These are phyloP conservation scores for Horisme vitalbata DNA, from an alignment of 2,888 invertebrate genomes.

Conservation along the genomic window DNA sequence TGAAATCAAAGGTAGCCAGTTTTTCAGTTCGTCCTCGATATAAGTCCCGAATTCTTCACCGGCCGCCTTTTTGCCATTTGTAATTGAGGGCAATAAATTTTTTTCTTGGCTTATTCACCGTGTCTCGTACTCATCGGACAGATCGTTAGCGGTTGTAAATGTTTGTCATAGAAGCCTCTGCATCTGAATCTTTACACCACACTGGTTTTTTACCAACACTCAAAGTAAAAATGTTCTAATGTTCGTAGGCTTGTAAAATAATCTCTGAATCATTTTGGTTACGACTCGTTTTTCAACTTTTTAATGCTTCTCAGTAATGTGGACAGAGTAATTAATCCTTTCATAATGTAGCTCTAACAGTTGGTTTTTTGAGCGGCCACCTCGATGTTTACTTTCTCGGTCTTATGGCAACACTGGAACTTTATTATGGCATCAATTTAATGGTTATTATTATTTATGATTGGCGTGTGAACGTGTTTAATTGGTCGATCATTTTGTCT, in stretches of 20 bases:
- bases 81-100: slow-evolving; percentile 78
- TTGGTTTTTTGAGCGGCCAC: slow-evolving; percentile 48
- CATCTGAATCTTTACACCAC: no score
- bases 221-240: no score
- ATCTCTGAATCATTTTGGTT: slow-evolving; percentile 56
- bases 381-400: slow-evolving; percentile 55
- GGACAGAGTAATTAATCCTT: slow-evolving; percentile 63
- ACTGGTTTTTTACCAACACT: no score
- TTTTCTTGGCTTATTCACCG: slow-evolving; percentile 68
- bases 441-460: slow-evolving; percentile 67
- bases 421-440: slow-evolving; percentile 60
- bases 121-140: slow-evolving; percentile 48
- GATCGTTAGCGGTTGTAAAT: slow-evolving; percentile 65
- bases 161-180: no score
- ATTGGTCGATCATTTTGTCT: slow-evolving; percentile 47
- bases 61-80: slow-evolving; percentile 68
- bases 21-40: slow-evolving; percentile 69
- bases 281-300: slow-evolving; percentile 55
- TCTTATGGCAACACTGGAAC: slow-evolving; percentile 49
- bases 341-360: slow-evolving; percentile 56
- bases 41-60: slow-evolving; percentile 68
- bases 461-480: slow-evolving; percentile 65
- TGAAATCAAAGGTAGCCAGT: slow-evolving; percentile 74
- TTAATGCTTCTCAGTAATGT: slow-evolving; percentile 67
- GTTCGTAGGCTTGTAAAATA: slow-evolving; percentile 58